Conservation (phyloP, 2,888 invertebrate species). For the Mycalesis mineus region DNA sequence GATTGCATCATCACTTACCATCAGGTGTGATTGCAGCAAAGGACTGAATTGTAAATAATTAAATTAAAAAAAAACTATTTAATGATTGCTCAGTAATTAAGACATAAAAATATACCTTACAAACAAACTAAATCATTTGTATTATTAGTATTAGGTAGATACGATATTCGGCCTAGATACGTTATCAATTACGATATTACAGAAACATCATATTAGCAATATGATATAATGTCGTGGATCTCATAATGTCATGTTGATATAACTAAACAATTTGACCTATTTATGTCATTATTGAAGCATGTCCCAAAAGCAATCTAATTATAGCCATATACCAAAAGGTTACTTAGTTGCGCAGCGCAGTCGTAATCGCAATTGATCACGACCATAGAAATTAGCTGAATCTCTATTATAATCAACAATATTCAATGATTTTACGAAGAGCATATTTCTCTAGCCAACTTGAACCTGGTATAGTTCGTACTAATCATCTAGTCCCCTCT, state of each 20-base stretch:
- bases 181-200: background rate
- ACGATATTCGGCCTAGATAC: background rate
- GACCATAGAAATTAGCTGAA: background rate
- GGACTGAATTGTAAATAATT: too few relatives aligned
- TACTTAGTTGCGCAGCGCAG: background rate
- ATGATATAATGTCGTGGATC: background rate
- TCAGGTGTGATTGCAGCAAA: too few relatives aligned
- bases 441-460: too few relatives aligned
- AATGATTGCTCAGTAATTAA: too few relatives aligned
- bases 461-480: too few relatives aligned
- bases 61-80: too few relatives aligned
- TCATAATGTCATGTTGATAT: background rate
- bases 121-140: too few relatives aligned
- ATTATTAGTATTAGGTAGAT: background rate
- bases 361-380: background rate
- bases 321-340: background rate
- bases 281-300: background rate
- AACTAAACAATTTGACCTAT: background rate
- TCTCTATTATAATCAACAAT: too few relatives aligned
- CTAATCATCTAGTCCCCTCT: too few relatives aligned
- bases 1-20: too few relatives aligned
- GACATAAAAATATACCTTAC: too few relatives aligned
- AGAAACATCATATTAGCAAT: background rate
- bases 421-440: too few relatives aligned
- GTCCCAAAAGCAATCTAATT: background rate